Evolutionary conservation across 2,113 vertebrate genomes (phyloP).

Genomic region (Ancistrus triradiatus): DNA sequence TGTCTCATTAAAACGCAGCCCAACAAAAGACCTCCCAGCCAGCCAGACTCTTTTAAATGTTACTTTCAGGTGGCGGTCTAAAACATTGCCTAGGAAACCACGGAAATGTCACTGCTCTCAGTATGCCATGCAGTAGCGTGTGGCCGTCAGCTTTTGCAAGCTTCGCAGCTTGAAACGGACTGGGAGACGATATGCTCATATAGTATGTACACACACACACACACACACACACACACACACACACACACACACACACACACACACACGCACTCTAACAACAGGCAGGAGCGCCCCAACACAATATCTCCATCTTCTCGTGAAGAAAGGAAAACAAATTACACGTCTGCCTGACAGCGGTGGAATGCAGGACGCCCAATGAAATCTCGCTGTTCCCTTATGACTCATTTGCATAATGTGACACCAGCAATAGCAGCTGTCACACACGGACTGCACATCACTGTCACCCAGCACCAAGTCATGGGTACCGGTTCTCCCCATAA

Average conservation of each 20-base stretch:
- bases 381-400: slow-evolving; percentile 25
- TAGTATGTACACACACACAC: neutral
- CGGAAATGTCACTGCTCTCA: slow-evolving; percentile 61
- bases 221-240: neutral
- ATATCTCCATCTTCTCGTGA: slow-evolving; percentile 39
- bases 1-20: slow-evolving; percentile 52
- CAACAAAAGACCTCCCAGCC: slow-evolving; percentile 61
- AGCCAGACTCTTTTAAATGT: slow-evolving; percentile 58
- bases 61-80: slow-evolving; percentile 66
- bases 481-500: slow-evolving; percentile 8
- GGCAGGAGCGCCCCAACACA: slow-evolving; percentile 31
- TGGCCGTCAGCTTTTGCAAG: slow-evolving; percentile 39
- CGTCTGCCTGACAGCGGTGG: slow-evolving; percentile 37
- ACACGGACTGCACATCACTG: slow-evolving; percentile 28
- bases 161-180: slow-evolving; percentile 32
- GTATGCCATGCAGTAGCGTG: slow-evolving; percentile 34
- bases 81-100: slow-evolving; percentile 65
- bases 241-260: slow-evolving; percentile 1
- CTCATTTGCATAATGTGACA: slow-evolving; percentile 43
- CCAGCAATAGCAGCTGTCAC: slow-evolving; percentile 41
- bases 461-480: slow-evolving; percentile 28
- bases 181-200: slow-evolving; percentile 20
- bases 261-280: slow-evolving; percentile 23
- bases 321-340: slow-evolving; percentile 49
- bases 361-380: slow-evolving; percentile 41